These are phyloP conservation scores for Xestia sexstrigata DNA, from an alignment of 2,888 invertebrate species.

Conservation along the genomic window DNA sequence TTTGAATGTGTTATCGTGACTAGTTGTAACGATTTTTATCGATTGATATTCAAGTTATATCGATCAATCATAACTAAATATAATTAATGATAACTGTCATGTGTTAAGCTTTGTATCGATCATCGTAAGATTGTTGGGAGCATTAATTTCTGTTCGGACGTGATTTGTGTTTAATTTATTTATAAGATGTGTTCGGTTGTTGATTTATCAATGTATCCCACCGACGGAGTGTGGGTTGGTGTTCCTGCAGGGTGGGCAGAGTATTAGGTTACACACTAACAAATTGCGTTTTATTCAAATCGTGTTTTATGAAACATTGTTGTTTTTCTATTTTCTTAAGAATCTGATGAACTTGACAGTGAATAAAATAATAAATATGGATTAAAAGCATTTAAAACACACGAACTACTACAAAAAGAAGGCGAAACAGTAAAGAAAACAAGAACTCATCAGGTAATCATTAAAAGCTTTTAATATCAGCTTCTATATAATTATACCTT, in stretches of 20 bases:
- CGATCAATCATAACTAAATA: slow-evolving; percentile 84
- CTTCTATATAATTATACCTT: background rate
- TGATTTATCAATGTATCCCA: slow-evolving; percentile 59
- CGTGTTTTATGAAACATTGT: too few relatives aligned
- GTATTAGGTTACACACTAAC: slow-evolving; percentile 1
- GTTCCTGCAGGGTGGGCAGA: slow-evolving; percentile 34
- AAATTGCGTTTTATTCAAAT: background rate
- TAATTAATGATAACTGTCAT: slow-evolving; percentile 85
- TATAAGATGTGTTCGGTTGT: slow-evolving; percentile 52
- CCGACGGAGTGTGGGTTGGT: slow-evolving; percentile 39
- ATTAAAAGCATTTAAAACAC: background rate
- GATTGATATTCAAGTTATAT: slow-evolving; percentile 76
- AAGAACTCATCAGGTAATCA: background rate
- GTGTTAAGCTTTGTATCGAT: slow-evolving; percentile 81
- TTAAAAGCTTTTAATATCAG: background rate
- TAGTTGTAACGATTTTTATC: slow-evolving; percentile 65
- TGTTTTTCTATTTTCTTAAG: background rate
- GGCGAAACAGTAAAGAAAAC: background rate
- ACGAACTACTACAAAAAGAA: background rate
- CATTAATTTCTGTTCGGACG: slow-evolving; percentile 63
- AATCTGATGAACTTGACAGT: background rate
- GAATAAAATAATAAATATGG: background rate
- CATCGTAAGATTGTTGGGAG: slow-evolving; percentile 74
- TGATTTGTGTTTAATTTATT: slow-evolving; percentile 63
- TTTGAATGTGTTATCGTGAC: slow-evolving; percentile 73